These are phyloP conservation scores for Lerista edwardsae DNA, from an alignment of 2,797 vertebrate species.

Conservation along the genomic window DNA sequence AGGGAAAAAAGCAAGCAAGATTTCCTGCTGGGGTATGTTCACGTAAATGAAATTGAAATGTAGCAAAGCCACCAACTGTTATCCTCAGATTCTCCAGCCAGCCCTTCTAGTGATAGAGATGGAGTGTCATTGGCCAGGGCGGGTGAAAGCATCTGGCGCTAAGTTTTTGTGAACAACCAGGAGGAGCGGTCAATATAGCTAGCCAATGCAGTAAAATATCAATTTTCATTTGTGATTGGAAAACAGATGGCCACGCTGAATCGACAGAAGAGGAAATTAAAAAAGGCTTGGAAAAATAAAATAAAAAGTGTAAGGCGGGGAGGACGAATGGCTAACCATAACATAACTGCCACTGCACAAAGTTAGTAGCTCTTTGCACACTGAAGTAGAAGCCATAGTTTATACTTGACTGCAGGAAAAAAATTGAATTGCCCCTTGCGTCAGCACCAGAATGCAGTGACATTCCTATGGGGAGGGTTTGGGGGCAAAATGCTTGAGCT, in stretches of 20 bases:
- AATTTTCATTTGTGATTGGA: constrained; percentile 14
- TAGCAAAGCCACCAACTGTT: background rate
- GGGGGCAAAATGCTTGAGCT: no score
- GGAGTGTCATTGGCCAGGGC: background rate
- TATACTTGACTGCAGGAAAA: background rate
- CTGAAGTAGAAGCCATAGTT: background rate
- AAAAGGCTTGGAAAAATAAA: no score
- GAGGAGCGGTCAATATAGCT: background rate
- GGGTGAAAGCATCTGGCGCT: background rate
- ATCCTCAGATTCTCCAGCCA: background rate
- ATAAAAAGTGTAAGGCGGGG: background rate
- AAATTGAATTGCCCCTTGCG: background rate
- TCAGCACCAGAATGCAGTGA: no score
- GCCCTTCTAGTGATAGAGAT: background rate
- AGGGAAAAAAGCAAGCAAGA: background rate
- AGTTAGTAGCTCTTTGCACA: background rate
- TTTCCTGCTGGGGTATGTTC: background rate
- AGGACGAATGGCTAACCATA: background rate
- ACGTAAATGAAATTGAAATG: background rate
- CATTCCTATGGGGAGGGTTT: no score
- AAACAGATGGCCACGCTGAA: constrained; percentile 17
- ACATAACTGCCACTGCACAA: background rate
- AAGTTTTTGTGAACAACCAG: background rate
- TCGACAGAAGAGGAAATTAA: background rate
- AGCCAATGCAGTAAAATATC: background rate